Evolutionary conservation across 2,113 vertebrate genomes (phyloP), one percentile per base, ranked within the genome.

Genomic region (Colinus virginianus): DNA sequence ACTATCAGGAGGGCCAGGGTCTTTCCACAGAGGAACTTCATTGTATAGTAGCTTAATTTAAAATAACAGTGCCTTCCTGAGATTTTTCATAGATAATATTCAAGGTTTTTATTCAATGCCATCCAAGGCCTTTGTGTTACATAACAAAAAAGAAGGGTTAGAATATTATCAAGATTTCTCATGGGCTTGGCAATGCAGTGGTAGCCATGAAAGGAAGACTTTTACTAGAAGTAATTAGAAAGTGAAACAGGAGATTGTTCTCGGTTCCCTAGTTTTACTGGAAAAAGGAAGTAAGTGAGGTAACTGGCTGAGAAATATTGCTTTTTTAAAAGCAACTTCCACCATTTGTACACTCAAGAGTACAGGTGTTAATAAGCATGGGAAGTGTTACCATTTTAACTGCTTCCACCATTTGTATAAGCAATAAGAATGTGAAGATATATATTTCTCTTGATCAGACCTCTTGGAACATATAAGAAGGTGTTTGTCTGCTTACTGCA

Each of bases 341-440:
- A 84, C 71, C 91, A 61, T 95, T 95, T 96, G 94, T 92, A 61
- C 93, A 84, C 75, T 28, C 26, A 68, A 58, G 74, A 93, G 84
- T 94, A 53, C 46, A 84, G 53, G 69, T 86, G 78, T 88, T 90
- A 92, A 87, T 88, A 92, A 87, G 84, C 84, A 43, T 34, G 83
- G 94, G 87, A 94, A 88, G 61, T 25, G 68, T 53, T 89, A 88
- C 49, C 78, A 84, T 90, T 53, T 77, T 45, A 93, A 91, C 82
- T 49, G 89, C 90, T 96, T 96, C 95, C 92, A 70, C 96, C 94
- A 63, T 95, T 96, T 96, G 93, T 94, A 45, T 51, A 42, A 67
- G 68, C 59, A n/a, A 82, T 86, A 45, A 75, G 53, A 78, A 87
- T 16, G 43, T 66, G 91, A 93, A 88, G 88, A 53, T 26, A 61